Evolutionary conservation across 2,113 vertebrate genomes (phyloP).

Genomic region (Holacanthus passer): DNA sequence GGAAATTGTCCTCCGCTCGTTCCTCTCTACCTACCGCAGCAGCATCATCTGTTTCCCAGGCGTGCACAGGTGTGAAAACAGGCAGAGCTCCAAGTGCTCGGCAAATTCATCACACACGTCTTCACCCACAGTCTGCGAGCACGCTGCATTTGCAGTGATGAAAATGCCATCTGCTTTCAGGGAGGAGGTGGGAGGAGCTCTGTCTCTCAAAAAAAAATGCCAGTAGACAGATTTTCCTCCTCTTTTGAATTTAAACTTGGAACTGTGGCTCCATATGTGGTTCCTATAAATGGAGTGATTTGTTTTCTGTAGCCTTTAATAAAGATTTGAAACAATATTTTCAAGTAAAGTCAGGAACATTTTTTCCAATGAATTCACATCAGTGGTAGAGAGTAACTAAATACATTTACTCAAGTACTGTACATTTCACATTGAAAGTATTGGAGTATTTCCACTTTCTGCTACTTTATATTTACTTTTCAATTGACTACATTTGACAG

Average conservation of each 20-base stretch:
- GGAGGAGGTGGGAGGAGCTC: slow-evolving; percentile 12
- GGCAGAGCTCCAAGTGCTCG: slow-evolving; percentile 41
- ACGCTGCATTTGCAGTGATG: slow-evolving; percentile 14
- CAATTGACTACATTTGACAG: too few relatives aligned
- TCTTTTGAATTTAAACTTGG: background rate
- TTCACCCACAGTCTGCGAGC: background rate
- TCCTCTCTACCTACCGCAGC: background rate
- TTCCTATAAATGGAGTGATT: background rate
- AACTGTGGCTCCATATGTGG: background rate
- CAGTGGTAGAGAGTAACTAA: background rate
- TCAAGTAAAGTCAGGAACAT: background rate
- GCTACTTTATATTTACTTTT: background rate
- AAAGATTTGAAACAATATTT: background rate
- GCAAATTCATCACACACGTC: slow-evolving; percentile 18
- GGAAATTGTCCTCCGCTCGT: background rate
- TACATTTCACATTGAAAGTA: background rate
- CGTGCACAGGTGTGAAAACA: slow-evolving; percentile 44
- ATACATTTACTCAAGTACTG: background rate
- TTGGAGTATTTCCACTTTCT: background rate
- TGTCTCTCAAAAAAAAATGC: slow-evolving; percentile 32
- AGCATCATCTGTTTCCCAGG: slow-evolving; percentile 1
- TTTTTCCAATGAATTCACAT: background rate
- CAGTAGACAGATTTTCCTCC: slow-evolving; percentile 12
- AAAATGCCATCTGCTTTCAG: slow-evolving; percentile 52
- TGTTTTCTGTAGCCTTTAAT: background rate